phyloP scores from a whole-genome alignment of 2,888 invertebrate genomes.

The Dasysyrphus tricinctus region DNA sequence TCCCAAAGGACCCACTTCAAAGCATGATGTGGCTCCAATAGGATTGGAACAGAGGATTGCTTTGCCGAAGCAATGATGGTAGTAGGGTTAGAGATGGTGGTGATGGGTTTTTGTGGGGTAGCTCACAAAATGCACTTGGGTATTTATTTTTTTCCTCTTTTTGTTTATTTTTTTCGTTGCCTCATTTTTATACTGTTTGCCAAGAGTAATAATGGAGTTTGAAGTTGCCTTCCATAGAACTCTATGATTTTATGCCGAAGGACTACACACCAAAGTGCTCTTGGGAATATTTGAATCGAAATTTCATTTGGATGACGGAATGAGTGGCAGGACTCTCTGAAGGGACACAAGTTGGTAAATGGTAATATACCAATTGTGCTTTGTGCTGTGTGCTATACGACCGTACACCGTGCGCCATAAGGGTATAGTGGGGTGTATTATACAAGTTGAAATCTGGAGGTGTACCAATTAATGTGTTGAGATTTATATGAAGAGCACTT shows the following conservation, averaged over 20 bases:
- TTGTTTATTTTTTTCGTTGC: slow-evolving; percentile 9
- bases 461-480: slow-evolving; percentile 47
- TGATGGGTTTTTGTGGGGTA: not conserved
- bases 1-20: slow-evolving; percentile 61
- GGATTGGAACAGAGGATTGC: slow-evolving; percentile 5
- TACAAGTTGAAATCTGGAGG: slow-evolving; percentile 37
- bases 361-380: slow-evolving; percentile 14
- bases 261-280: slow-evolving; percentile 43
- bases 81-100: not conserved
- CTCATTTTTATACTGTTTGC: slow-evolving; percentile 50
- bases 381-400: not conserved
- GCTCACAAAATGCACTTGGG: slow-evolving; percentile 64
- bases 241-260: slow-evolving; percentile 31
- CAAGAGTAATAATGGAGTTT: slow-evolving; percentile 74
- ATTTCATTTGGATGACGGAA: slow-evolving; percentile 66
- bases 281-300: slow-evolving; percentile 73
- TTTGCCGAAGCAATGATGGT: not conserved
- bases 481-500: slow-evolving; percentile 35
- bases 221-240: slow-evolving; percentile 48
- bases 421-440: not conserved
- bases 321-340: slow-evolving; percentile 51
- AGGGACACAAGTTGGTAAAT: slow-evolving; percentile 34
- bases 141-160: slow-evolving; percentile 45
- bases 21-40: slow-evolving; percentile 37
- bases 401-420: not conserved